Percentiles rank a stretch among this genome's conserved stretches.
Conservation (phyloP, 92 coral and sea anemone genomes). For the Epizoanthus rinbou region DNA sequence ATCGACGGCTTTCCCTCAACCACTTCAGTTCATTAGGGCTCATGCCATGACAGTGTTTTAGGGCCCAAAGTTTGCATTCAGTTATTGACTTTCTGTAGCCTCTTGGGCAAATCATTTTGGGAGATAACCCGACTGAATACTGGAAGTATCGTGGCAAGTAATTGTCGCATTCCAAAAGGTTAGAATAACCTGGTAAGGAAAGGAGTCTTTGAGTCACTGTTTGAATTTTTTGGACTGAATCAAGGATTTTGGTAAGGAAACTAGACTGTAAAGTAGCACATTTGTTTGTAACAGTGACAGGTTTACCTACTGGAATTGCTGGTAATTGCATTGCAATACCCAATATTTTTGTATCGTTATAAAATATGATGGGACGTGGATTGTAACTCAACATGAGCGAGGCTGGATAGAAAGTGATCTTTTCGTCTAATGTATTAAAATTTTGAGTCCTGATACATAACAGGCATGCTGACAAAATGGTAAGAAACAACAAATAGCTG, state of each 20-base stretch:
- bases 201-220: not conserved
- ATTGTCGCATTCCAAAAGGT: conserved; percentile 11
- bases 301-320: not conserved
- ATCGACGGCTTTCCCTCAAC: no score
- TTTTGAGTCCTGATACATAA: not conserved
- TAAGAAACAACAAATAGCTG: conserved; percentile 1
- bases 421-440: conserved; percentile 13
- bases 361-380: not conserved
- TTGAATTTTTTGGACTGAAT: not conserved
- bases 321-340: not conserved
- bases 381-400: conserved; percentile 18
- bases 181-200: conserved; percentile 21
- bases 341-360: conserved; percentile 2
- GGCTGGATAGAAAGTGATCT: not conserved
- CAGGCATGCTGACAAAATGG: not conserved
- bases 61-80: not conserved
- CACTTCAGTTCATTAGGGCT: no score
- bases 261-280: not conserved
- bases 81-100: not conserved
- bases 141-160: not conserved
- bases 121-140: not conserved
- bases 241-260: not conserved
- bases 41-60: not conserved
- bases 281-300: not conserved
- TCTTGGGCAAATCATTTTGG: not conserved